A percentile compares a stretch with the other conserved stretches of the same genome.
Evolutionary conservation across 2,888 invertebrate genomes (phyloP).

Genomic region (Oscheius onirici): DNA sequence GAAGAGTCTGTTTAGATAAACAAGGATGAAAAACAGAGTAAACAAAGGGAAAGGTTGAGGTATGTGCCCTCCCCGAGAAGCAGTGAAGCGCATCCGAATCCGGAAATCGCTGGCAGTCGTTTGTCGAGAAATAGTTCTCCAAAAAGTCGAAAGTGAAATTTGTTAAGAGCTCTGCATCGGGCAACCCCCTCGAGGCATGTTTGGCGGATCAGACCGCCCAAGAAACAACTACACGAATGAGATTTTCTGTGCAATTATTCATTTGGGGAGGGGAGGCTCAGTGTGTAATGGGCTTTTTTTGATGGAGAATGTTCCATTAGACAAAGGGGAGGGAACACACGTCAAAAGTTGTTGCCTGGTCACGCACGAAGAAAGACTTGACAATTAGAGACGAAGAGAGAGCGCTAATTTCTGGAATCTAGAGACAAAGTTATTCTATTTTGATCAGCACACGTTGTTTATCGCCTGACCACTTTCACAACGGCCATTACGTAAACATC

Average conservation of each 20-base stretch:
- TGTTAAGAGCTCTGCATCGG: neutral
- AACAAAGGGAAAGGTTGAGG: neutral
- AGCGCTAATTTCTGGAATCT: no score
- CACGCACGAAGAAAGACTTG: no score
- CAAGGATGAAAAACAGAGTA: neutral
- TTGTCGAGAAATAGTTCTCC: neutral
- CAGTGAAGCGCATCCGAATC: conserved; percentile 25
- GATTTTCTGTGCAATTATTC: neutral
- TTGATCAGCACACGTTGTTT: no score
- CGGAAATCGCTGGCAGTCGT: conserved; percentile 18
- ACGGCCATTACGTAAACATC: no score
- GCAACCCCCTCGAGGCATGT: conserved; percentile 20
- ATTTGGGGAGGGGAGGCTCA: neutral
- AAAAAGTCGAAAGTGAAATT: neutral
- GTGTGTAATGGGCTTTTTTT: conserved; percentile 1
- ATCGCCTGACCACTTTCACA: no score
- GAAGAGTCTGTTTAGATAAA: neutral
- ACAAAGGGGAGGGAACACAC: neutral
- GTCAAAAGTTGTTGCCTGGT: conserved; percentile 2
- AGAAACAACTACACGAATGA: neutral
- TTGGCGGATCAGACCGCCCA: no score
- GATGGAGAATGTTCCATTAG: conserved; percentile 16
- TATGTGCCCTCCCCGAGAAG: neutral
- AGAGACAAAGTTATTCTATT: no score
- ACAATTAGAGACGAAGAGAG: no score